phyloP scores from a whole-genome alignment of 2,888 invertebrate genomes.

The Agrotis ipsilon region DNA sequence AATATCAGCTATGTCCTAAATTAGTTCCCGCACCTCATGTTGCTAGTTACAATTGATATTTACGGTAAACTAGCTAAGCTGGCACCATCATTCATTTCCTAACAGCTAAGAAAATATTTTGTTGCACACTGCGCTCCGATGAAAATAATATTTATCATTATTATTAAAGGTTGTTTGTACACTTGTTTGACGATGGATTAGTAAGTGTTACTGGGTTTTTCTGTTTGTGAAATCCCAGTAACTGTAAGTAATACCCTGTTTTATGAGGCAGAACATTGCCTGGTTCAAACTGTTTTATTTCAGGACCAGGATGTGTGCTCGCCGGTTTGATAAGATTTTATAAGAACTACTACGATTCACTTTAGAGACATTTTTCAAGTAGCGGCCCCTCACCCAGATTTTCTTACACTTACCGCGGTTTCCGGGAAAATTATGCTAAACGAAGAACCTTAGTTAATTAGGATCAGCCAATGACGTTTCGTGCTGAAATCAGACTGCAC shows the following conservation, averaged over 20 bases:
- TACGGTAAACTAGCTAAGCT: background rate
- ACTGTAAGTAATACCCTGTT: background rate
- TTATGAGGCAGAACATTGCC: background rate
- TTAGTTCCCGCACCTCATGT: background rate
- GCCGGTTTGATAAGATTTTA: no score
- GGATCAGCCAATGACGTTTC: no score
- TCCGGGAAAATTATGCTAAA: no score
- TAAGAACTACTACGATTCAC: background rate
- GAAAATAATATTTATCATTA: slow-evolving; percentile 33
- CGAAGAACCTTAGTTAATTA: no score
- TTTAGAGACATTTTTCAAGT: background rate
- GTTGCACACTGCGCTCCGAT: slow-evolving; percentile 12
- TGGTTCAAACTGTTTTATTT: background rate
- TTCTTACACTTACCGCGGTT: no score
- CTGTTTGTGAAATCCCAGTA: slow-evolving; percentile 5
- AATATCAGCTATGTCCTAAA: background rate
- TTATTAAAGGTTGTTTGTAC: slow-evolving; percentile 3
- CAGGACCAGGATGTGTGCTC: no score
- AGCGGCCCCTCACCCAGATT: background rate
- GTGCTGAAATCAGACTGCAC: no score
- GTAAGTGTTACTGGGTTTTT: slow-evolving; percentile 34
- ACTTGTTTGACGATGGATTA: slow-evolving; percentile 31
- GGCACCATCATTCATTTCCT: background rate
- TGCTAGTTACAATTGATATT: background rate
- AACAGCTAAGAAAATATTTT: slow-evolving; percentile 25